Evolutionary conservation across 53 echinoderm and acorn worm genomes (phyloP), one percentile per base, ranked within the genome.

Genomic region (Echinarachnius parma): DNA sequence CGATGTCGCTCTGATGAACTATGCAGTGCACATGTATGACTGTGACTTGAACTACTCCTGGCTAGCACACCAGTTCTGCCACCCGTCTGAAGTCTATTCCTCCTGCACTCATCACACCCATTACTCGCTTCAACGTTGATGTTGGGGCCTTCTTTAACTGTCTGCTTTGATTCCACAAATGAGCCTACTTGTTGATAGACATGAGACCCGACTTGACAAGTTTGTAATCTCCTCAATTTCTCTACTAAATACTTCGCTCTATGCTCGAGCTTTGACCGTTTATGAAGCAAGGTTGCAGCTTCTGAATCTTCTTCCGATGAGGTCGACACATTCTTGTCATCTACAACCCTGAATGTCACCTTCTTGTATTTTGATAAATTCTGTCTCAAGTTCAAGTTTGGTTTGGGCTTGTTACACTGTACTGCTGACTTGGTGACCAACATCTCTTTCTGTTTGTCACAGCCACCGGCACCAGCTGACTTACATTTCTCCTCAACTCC

Each of bases 121-220:
- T 22, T 23, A 13, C 14, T 36, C n/a, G 55, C 55, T 28, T 24
- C 42, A 19, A 18, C 39, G 14, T 8, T 30, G 16, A 42, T 14
- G 37, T 39, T 56, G 7, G 36, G 30, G 29, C 28, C 48, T 59
- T 80, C 80, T 68, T 60, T 48, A 21, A 32, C 57, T 25, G 60
- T 24, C 9, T 79, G 62, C 27, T 84, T 61, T 27, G 72, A 60
- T 27, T 61, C 79, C 16, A 90, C 83, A 86, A 86, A 78, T 28
- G 66, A 82, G 23, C 76, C 69, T 14, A 90, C 66, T 44, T 90
- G 90, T 29, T 79, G 82, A 50, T 90, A 70, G 23, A 72, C 29
- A 60, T 86, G 86, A 21, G 71, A 75, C 21, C 64, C 77, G 1
- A 79, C 62, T 30, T 90, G 86, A 46, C 75, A 70, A 21, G 85